Conservation (phyloP, 2,797 vertebrate genomes). For the Hylomyscus alleni region DNA sequence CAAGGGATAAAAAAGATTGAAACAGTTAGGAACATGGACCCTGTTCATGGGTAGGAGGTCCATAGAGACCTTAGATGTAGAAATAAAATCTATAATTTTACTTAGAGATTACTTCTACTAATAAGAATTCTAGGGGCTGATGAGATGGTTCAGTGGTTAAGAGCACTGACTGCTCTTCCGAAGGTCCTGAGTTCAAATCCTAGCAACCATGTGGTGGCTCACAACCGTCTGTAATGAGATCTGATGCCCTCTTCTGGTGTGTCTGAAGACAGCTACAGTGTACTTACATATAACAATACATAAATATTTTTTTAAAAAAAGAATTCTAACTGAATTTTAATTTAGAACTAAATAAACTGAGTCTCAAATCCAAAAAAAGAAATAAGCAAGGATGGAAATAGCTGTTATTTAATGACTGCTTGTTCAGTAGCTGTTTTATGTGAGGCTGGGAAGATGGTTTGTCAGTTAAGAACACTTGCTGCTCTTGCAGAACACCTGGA, state of each 20-base stretch:
- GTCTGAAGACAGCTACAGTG: too few species aligned
- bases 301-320: neutral
- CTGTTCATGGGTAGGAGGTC: neutral
- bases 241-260: too few species aligned
- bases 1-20: neutral
- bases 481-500: too few species aligned
- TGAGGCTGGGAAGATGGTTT: neutral
- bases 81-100: slow-evolving; percentile 15
- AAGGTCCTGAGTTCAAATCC: too few species aligned
- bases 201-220: too few species aligned
- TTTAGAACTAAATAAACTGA: neutral
- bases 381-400: slow-evolving; percentile 18
- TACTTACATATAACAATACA: too few species aligned
- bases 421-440: neutral
- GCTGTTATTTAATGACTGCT: neutral
- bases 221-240: too few species aligned
- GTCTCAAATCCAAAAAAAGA: slow-evolving; percentile 38
- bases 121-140: neutral
- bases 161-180: too few species aligned
- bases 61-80: neutral
- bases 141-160: too few species aligned
- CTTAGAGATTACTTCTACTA: neutral
- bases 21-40: neutral
- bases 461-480: neutral
- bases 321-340: slow-evolving; percentile 10